A percentile compares a stretch with the other conserved stretches of the same genome.
Evolutionary conservation across 2,888 invertebrate species (phyloP).

Genomic region (Cephus rjabovi): DNA sequence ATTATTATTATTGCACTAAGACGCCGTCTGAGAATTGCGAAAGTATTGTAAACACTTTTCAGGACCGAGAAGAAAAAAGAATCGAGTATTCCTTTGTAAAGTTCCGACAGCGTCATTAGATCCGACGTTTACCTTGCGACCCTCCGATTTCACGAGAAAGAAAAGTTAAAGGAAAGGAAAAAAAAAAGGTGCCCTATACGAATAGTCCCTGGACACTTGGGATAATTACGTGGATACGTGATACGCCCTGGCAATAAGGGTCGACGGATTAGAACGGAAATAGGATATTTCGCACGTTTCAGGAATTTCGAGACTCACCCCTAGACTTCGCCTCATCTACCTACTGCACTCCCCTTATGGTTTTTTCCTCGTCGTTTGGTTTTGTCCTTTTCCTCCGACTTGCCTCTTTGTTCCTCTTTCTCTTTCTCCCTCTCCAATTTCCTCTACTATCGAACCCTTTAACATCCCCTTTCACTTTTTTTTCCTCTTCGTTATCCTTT

Average conservation of each 20-base stretch:
- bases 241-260: neutral
- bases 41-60: too few relatives aligned
- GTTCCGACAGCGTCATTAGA: neutral
- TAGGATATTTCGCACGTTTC: neutral
- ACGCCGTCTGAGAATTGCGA: too few relatives aligned
- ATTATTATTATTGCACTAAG: neutral
- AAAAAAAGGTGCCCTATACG: neutral
- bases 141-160: neutral
- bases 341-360: neutral
- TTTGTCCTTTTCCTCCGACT: neutral
- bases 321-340: neutral
- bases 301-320: neutral
- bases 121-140: neutral
- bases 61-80: neutral
- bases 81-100: neutral
- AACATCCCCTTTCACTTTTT: neutral
- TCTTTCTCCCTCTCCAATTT: neutral
- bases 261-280: neutral
- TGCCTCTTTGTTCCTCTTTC: neutral
- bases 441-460: neutral
- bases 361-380: neutral
- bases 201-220: neutral
- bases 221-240: neutral
- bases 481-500: neutral
- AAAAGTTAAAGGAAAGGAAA: too few relatives aligned